These are phyloP conservation scores for Drosophila murphyi DNA, from an alignment of 1,140 invertebrate species.

Conservation along the genomic window DNA sequence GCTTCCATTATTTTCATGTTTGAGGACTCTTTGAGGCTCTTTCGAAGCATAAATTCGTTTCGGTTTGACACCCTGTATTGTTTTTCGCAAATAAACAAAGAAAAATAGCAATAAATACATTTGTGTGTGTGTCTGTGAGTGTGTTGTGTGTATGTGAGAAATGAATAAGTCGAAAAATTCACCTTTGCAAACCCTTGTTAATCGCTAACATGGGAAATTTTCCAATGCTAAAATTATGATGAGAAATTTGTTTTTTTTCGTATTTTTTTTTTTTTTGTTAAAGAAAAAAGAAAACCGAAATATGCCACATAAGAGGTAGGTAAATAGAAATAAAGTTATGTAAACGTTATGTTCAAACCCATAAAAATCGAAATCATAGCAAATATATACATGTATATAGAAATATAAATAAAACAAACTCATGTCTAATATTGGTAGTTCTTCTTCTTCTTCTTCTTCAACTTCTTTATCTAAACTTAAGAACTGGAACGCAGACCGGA, in stretches of 20 bases:
- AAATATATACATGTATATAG: constrained; percentile 31
- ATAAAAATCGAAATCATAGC: constrained; percentile 40
- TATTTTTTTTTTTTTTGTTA: constrained; percentile 38
- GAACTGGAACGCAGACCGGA: not conserved
- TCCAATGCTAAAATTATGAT: constrained; percentile 84
- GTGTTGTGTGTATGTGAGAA: constrained; percentile 46
- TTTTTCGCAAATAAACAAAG: constrained; percentile 19
- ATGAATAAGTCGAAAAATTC: constrained; percentile 83
- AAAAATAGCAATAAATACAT: constrained; percentile 47
- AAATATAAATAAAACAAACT: constrained; percentile 9
- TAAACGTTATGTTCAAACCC: constrained; percentile 41
- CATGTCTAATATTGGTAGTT: not conserved
- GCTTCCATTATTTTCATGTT: no score
- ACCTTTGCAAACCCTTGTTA: constrained; percentile 95
- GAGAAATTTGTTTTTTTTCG: constrained; percentile 53
- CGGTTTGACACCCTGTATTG: not conserved
- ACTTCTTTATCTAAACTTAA: not conserved
- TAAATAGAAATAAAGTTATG: constrained; percentile 54
- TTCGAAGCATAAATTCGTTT: no score
- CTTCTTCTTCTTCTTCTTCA: not conserved
- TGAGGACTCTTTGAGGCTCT: no score
- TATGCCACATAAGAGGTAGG: constrained; percentile 58
- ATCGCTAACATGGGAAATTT: constrained; percentile 93
- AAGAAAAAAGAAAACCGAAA: constrained; percentile 65
- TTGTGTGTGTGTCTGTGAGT: constrained; percentile 31